Percentiles rank a stretch among this genome's conserved stretches.
These are phyloP conservation scores for Cancer borealis DNA, from an alignment of 2,888 invertebrate species.

Conservation along the genomic window DNA sequence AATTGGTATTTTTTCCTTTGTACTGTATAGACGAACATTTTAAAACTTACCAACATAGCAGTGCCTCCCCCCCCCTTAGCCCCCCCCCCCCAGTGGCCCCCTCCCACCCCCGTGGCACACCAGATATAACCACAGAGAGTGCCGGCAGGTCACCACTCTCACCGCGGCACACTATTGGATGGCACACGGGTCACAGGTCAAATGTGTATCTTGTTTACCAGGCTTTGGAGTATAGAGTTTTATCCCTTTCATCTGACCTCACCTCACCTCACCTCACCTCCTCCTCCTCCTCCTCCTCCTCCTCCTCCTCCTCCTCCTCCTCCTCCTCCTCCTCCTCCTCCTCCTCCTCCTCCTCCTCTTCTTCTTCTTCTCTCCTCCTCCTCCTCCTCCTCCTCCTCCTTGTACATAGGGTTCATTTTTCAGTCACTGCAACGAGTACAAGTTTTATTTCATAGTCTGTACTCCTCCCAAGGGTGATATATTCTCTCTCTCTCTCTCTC, in stretches of 20 bases:
- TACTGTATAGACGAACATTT: neutral
- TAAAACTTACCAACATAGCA: neutral
- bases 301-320: neutral
- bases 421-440: constrained; percentile 34
- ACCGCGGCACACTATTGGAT: neutral
- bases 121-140: neutral
- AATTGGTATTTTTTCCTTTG: neutral
- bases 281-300: neutral
- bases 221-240: too few relatives aligned
- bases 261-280: neutral
- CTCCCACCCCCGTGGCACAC: neutral
- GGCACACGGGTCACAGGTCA: too few relatives aligned
- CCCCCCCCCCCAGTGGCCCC: neutral
- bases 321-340: neutral
- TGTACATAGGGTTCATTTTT: constrained; percentile 68
- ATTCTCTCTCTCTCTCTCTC: neutral
- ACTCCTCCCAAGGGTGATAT: neutral
- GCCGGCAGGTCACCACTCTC: neutral
- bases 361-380: constrained; percentile 1
- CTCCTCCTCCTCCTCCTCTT: neutral
- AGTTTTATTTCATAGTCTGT: neutral
- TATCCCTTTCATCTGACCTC: neutral
- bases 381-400: neutral
- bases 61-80: too few relatives aligned
- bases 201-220: too few relatives aligned